A percentile compares a stretch with the other conserved stretches of the same genome.
Conservation (phyloP, 2,113 vertebrate genomes). For the Xyliphius kryptos region DNA sequence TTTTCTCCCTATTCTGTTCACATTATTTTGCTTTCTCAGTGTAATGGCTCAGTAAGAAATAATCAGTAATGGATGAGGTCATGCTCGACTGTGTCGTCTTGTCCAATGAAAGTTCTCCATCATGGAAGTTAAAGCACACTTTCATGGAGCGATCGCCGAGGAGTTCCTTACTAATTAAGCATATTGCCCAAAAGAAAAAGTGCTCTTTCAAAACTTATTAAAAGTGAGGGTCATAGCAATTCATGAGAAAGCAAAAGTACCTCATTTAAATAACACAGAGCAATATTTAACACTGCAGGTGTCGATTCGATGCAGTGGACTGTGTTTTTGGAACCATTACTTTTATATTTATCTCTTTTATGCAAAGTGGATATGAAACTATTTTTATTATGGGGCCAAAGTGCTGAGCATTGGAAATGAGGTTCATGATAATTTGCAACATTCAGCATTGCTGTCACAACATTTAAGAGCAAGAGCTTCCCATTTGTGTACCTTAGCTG, state of each 20-base stretch:
- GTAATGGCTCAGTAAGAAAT: conserved; percentile 13
- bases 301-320: conserved; percentile 3
- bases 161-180: conserved; percentile 35
- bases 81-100: conserved; percentile 14
- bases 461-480: conserved; percentile 26
- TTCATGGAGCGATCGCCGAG: conserved; percentile 23
- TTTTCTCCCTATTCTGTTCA: background rate
- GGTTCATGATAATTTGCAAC: conserved; percentile 40
- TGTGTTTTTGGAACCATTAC: background rate
- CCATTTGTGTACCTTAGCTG: conserved; percentile 32
- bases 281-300: background rate
- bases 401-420: no score
- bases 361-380: background rate
- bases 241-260: conserved; percentile 24
- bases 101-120: conserved; percentile 26
- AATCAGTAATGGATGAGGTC: conserved; percentile 18
- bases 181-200: conserved; percentile 15
- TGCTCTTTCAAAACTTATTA: conserved; percentile 27
- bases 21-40: conserved; percentile 22
- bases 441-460: conserved; percentile 29
- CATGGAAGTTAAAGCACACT: conserved; percentile 20
- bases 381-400: background rate
- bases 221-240: conserved; percentile 26
- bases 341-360: background rate
- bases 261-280: conserved; percentile 2